Base-by-base conservation (phyloP, 2,888 invertebrate genomes). In the Tetragonisca angustula region DNA sequence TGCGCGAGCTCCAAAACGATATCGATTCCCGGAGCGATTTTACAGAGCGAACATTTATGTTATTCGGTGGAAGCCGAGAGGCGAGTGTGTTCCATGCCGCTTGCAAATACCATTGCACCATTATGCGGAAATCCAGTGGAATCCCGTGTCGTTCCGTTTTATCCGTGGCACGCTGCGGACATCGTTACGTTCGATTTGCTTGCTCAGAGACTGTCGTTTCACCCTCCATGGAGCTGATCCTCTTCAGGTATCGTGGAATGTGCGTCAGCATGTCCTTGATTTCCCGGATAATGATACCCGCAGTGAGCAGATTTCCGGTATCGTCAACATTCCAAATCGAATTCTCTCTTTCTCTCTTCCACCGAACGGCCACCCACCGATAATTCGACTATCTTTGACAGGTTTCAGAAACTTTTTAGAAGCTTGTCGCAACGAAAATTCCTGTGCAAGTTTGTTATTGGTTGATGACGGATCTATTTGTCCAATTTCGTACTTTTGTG, bases 161-260 rank as follows among this genome's bases (percentile, higher is more conserved):
- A 83, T 81, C 64, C 81, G 70, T 74, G 76, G 78, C 74, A 86
- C 79, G 76, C 70, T 79, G 64, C 69, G 81, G 79, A 81, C 81
- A 81, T 81, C 81, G 81, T 86, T 84, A 81, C 76, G 84, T 86
- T 84, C 85, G 81, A 84, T 86, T 79, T 84, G 84, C 84, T 83
- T 84, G 79, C 73, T 85, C 83, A 74, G 83, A 76, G 71, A 69
- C 56, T 19, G 56, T 50, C 76, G 70, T 76, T 70, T 74, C 75
- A 64, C 49, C 15, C 67, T 67, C 69, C 17, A 59, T 73, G 75
- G 52, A 81, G 76, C 64, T 49, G 76, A 83, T 76, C 56, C 74
- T 32, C 79, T 74, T 83, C 70, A 61, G 72, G 67, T 83, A 76
- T 83, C 73, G 52, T 61, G 56, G 72, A 84, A 83, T 62, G 65